These are phyloP conservation scores for Chaetorhynchus papuensis DNA, from an alignment of 2,113 vertebrate species.

Conservation along the genomic window DNA sequence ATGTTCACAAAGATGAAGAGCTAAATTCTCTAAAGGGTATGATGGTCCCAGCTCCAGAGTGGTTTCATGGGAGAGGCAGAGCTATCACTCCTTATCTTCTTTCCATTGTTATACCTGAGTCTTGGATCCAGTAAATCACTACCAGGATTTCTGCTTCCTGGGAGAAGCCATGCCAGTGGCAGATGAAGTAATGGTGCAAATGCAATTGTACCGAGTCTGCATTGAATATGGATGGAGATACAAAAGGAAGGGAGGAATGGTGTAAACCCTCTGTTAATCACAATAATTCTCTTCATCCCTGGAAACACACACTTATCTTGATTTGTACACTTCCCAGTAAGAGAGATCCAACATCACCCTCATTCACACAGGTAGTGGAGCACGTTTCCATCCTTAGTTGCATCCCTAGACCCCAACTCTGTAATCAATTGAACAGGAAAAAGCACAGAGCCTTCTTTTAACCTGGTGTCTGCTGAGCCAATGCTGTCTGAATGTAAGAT, in stretches of 20 bases:
- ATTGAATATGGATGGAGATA: not conserved
- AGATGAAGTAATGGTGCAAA: not conserved
- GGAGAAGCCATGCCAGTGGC: not conserved
- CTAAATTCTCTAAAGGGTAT: not conserved
- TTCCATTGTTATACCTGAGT: not conserved
- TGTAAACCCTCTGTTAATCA: not conserved
- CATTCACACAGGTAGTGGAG: not conserved
- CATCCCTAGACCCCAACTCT: not conserved
- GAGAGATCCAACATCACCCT: not conserved
- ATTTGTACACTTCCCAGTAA: not conserved
- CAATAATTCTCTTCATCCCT: not conserved
- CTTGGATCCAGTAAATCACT: not conserved
- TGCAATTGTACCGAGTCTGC: not conserved
- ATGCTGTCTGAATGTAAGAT: not conserved
- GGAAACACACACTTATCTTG: not conserved
- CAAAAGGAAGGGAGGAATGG: not conserved
- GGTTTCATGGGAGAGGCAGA: not conserved
- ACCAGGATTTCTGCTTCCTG: not conserved
- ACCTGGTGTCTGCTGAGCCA: not conserved
- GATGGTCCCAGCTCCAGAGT: not conserved
- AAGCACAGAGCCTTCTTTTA: not conserved
- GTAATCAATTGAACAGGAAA: not conserved
- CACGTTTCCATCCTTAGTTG: not conserved
- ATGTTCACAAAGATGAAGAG: not conserved
- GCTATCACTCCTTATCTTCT: not conserved